A percentile compares a stretch with the other conserved stretches of the same genome.
These are phyloP conservation scores for Philaenus spumarius DNA, from an alignment of 1,140 invertebrate genomes.

Conservation along the genomic window DNA sequence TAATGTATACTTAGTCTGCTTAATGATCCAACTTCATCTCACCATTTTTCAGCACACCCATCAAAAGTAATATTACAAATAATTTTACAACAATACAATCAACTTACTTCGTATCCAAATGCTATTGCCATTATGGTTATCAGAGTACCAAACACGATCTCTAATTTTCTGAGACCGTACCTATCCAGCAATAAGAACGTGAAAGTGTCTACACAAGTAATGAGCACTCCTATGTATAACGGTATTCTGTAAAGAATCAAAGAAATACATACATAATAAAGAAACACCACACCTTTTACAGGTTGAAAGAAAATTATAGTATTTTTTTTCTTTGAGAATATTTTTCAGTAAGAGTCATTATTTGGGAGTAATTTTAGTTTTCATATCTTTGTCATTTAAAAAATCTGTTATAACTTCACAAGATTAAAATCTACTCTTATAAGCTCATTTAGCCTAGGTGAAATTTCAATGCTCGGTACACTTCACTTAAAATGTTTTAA, in stretches of 20 bases:
- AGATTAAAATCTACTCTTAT: too few species aligned
- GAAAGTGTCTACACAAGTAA: constrained; percentile 86
- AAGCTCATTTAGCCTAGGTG: too few species aligned
- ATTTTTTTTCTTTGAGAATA: too few species aligned
- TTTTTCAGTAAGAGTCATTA: too few species aligned
- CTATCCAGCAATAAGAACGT: constrained; percentile 90
- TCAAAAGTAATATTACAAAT: background rate
- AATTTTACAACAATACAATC: background rate
- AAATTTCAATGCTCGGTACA: too few species aligned
- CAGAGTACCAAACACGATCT: constrained; percentile 78
- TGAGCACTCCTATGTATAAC: constrained; percentile 77
- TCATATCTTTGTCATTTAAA: too few species aligned
- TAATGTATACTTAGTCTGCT: background rate
- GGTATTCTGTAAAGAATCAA: constrained; percentile 55
- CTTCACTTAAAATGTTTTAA: too few species aligned
- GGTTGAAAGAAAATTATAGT: too few species aligned
- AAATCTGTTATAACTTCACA: too few species aligned
- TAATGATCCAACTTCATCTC: background rate
- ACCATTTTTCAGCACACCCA: background rate
- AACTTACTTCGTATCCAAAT: constrained; percentile 81
- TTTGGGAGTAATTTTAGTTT: too few species aligned
- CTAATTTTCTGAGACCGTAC: constrained; percentile 84
- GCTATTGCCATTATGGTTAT: constrained; percentile 81
- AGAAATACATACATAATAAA: too few species aligned
- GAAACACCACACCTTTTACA: too few species aligned